Evolutionary conservation across 2,888 invertebrate genomes (phyloP).

Genomic region (Plusia festucae): DNA sequence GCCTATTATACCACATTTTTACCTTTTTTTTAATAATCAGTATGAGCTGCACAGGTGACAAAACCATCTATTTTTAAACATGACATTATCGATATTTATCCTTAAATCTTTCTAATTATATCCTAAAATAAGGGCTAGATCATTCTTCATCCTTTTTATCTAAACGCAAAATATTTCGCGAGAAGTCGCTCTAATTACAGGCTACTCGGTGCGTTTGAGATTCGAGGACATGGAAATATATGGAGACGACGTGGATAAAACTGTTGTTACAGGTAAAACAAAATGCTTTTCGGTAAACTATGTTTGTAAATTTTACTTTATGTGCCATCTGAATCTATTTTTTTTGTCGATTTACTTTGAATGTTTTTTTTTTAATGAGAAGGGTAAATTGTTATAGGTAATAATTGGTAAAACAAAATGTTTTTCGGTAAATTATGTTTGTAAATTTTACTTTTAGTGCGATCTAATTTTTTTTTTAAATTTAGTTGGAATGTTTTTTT

Average conservation of each 20-base stretch:
- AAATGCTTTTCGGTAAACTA: background rate
- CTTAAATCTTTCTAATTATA: constrained; percentile 9
- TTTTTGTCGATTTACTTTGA: too few relatives aligned
- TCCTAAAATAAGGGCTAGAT: constrained; percentile 19
- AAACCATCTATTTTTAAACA: constrained; percentile 21
- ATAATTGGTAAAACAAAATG: too few relatives aligned
- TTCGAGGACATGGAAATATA: constrained; percentile 28
- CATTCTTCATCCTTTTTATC: constrained; percentile 22
- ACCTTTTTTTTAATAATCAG: too few relatives aligned
- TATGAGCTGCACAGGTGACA: background rate
- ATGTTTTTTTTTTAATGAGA: too few relatives aligned
- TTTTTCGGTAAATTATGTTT: too few relatives aligned
- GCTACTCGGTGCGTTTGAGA: constrained; percentile 43
- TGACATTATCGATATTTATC: constrained; percentile 21
- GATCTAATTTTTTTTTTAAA: too few relatives aligned
- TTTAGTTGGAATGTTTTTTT: too few relatives aligned
- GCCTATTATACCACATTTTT: too few relatives aligned
- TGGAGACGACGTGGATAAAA: constrained; percentile 36
- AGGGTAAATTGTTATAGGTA: too few relatives aligned
- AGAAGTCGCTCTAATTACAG: constrained; percentile 37
- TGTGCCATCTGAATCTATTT: too few relatives aligned
- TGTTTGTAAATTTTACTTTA: background rate
- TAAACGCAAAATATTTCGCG: constrained; percentile 22
- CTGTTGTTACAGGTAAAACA: background rate
- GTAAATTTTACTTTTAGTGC: too few relatives aligned